A percentile compares a stretch with the other conserved stretches of the same genome.
phyloP scores from a whole-genome alignment of 2,888 invertebrate genomes.

The Heliconius cydno region DNA sequence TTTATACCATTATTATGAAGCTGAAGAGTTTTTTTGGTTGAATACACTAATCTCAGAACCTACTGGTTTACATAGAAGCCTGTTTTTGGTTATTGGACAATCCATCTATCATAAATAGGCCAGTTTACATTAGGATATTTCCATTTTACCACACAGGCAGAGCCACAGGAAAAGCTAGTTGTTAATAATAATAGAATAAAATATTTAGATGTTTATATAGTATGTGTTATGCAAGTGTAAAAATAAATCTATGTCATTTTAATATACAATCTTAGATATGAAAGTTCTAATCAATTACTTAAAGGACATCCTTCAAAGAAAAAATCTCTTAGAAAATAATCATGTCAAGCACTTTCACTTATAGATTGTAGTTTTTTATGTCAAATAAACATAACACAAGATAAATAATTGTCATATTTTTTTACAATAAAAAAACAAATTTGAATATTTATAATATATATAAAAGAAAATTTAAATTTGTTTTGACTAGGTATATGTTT shows the following conservation, averaged over 20 bases:
- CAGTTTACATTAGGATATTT: too few relatives aligned
- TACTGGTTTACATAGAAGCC: not conserved
- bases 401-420: not conserved
- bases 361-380: not conserved
- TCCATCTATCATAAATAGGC: too few relatives aligned
- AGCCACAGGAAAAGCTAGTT: too few relatives aligned
- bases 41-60: not conserved
- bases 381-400: conserved; percentile 1
- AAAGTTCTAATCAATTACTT: not conserved
- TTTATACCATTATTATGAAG: not conserved
- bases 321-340: not conserved
- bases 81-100: too few relatives aligned
- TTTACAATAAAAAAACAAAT: too few relatives aligned
- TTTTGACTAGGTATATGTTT: not conserved
- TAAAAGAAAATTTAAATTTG: too few relatives aligned
- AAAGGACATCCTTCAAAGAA: too few relatives aligned
- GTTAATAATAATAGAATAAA: too few relatives aligned
- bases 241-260: not conserved
- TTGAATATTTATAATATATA: too few relatives aligned
- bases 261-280: not conserved
- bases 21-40: not conserved
- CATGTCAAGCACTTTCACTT: conserved; percentile 4
- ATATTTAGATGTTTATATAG: not conserved
- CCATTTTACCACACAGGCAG: too few relatives aligned
- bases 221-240: not conserved